Percentiles rank a stretch among this genome's conserved stretches.
Conservation (phyloP, 2,888 invertebrate species). For the Heliconius cydno region DNA sequence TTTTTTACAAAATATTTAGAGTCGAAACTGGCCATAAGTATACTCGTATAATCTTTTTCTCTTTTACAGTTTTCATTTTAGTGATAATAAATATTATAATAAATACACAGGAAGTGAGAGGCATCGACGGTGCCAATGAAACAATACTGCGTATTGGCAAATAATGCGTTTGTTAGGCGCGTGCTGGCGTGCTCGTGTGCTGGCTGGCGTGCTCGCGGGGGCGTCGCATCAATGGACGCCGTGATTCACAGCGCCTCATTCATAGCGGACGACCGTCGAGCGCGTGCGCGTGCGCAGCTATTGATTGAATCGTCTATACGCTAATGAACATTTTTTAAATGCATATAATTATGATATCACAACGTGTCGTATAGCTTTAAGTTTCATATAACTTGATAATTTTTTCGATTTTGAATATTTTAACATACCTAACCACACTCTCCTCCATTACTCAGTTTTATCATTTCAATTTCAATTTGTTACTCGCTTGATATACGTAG, state of each 20-base stretch:
- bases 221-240: constrained; percentile 74
- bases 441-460: constrained; percentile 10
- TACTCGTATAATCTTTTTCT: background rate
- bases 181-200: constrained; percentile 74
- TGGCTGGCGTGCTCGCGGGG: constrained; percentile 73
- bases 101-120: constrained; percentile 73
- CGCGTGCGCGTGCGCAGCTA: constrained; percentile 51
- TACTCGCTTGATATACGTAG: background rate
- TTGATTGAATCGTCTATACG: constrained; percentile 38
- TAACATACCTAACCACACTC: background rate
- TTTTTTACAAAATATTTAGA: too few relatives aligned
- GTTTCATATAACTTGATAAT: constrained; percentile 1
- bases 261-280: constrained; percentile 60
- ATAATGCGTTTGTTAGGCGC: constrained; percentile 68
- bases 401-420: constrained; percentile 11
- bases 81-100: constrained; percentile 43
- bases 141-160: constrained; percentile 64
- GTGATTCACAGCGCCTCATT: constrained; percentile 78
- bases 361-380: constrained; percentile 9
- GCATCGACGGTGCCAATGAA: constrained; percentile 69
- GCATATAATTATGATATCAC: constrained; percentile 7
- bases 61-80: constrained; percentile 22
- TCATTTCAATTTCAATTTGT: constrained; percentile 15
- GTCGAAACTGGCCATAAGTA: background rate
- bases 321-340: constrained; percentile 32